Percentiles rank a stretch among this genome's conserved stretches.
These are phyloP conservation scores for Amiota communis DNA, from an alignment of 2,888 invertebrate genomes.

Conservation along the genomic window DNA sequence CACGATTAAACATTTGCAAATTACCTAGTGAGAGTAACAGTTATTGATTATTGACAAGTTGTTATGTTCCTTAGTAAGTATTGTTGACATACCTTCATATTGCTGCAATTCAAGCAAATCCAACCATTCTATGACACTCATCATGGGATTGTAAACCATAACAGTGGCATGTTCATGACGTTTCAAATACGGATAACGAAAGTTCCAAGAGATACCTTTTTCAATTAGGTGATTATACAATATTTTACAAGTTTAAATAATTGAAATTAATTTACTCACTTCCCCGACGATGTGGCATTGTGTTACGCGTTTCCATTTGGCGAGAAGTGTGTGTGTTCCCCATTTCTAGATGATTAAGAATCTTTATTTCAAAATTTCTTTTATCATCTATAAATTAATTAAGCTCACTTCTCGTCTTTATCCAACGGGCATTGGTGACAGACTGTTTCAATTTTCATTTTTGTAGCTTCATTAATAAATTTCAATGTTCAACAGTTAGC, in stretches of 20 bases:
- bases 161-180: conserved; percentile 64
- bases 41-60: conserved; percentile 30
- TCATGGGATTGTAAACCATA: conserved; percentile 73
- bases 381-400: conserved; percentile 23
- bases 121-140: conserved; percentile 77
- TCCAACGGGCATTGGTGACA: conserved; percentile 43
- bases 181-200: conserved; percentile 71
- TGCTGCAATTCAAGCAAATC: conserved; percentile 77
- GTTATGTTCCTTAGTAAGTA: not conserved
- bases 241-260: no score
- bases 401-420: conserved; percentile 12
- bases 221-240: no score
- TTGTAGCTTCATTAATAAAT: conserved; percentile 36
- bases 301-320: conserved; percentile 51
- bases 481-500: conserved; percentile 52
- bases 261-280: conserved; percentile 49
- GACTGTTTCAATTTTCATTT: conserved; percentile 3
- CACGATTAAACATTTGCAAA: conserved; percentile 57
- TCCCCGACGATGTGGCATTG: conserved; percentile 54
- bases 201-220: conserved; percentile 74
- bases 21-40: conserved; percentile 53
- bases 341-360: conserved; percentile 46
- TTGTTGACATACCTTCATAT: conserved; percentile 72
- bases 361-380: not conserved
- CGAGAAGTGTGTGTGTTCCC: conserved; percentile 61